Evolutionary conservation across 1,140 invertebrate species (phyloP), one percentile per base, ranked within the genome.

Genomic region (Drosophila kepulauana): DNA sequence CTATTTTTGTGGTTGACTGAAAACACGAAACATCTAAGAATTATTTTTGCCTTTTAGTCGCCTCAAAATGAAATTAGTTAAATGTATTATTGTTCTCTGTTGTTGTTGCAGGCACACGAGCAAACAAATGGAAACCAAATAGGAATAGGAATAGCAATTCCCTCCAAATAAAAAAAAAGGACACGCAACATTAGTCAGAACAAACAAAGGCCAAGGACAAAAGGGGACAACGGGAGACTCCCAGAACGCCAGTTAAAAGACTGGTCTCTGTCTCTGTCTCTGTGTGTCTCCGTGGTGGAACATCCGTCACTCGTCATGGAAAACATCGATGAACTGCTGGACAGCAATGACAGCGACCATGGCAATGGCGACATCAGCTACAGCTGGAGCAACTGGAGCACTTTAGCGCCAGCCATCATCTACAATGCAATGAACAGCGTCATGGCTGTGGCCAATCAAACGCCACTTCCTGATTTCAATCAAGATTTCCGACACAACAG

Each of bases 51-150:
- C 8, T n/a, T 59, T 48, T 51, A 3, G 51, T n/a, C 11, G 41
- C 6, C 43, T 35, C n/a, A 16, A 43, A 79, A 73, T 54, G 35
- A 86, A 77, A 82, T 88, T 70, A 88, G 52, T 74, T 70, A 79
- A 63, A 82, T 76, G 52, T 62, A 66, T 72, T 74, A 68, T 75
- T 80, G 15, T 68, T 54, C 13, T 46, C 28, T 75, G 62, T 65
- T 64, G 46, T 72, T 75, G 63, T 86, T 78, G n/a, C 73, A 78
- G 85, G 72, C 72, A 30, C 20, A 66, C 38, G 20, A 71, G 63
- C 75, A 72, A 43, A 71, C 81, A 84, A 89, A 88, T 89, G 84
- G 80, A 78, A 84, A 62, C 64, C 84, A 88, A 88, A 84, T 88
- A 88, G 56, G 51, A 49, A 35, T 51, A 58, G 11, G 11, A 89